Base-by-base conservation (phyloP, 1,140 invertebrate genomes). In the Subanguina moxae region DNA sequence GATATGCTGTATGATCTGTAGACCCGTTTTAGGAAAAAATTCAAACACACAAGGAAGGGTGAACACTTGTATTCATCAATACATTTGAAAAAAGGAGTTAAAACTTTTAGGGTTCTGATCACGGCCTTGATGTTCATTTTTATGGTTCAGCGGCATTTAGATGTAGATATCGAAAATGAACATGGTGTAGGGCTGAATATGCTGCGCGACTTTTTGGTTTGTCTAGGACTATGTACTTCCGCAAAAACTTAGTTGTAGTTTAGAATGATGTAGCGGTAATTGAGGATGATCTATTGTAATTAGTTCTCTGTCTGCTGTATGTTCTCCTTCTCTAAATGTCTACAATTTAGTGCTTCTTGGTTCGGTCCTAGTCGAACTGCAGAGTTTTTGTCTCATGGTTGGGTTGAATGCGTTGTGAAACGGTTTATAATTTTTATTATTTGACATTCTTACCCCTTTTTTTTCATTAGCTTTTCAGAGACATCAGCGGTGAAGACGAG, bases 41-140 rank as follows among this genome's bases (percentile, higher is more conserved):
- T 25, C 13, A 38, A 1, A n/a, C 5, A 38, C 21, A 42, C 17
- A 43, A 19, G 0, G 9, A 17, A 62, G 38, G 28, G 32, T 43
- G n/a, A 23, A 45, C 19, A 38, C n/a, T 8, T 43, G n/a, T 38
- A 3, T 5, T 38, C 3, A 38, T 38, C 11, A 5, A 5, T 38
- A 5, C 11, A 11, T 38, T 38, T 38, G 3, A 11, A 38, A 38
- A 3, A 3, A 38, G 11, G 13, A 25, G 19, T 8, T 32, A n/a
- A n/a, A n/a, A n/a, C n/a, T 61, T 61, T 19, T 28, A 61, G 58
- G 3, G 19, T 61, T 25, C 58, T 61, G 19, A 61, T 61, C 28
- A 7, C 58, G 8, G 58, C 19, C 1, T 30, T 61, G 8, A 61
- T 61, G 58, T 61, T 61, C 58, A 61, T 61, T 30, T 61, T 61